phyloP scores from a whole-genome alignment of 2,888 invertebrate species.

The Synanthedon andrenaeformis region DNA sequence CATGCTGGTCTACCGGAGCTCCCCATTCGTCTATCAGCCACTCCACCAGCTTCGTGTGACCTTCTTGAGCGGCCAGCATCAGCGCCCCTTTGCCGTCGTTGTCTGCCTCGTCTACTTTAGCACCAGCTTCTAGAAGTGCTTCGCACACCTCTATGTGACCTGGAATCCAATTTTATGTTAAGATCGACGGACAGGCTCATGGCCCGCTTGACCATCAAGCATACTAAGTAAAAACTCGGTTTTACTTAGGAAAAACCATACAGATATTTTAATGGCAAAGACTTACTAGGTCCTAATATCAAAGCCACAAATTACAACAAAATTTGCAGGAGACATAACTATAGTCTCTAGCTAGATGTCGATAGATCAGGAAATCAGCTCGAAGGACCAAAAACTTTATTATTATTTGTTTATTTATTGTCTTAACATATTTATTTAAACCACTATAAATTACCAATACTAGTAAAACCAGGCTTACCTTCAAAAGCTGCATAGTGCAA shows the following conservation, averaged over 20 bases:
- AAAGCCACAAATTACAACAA: too few relatives aligned
- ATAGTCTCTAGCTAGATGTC: background rate
- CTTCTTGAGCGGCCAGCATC: constrained; percentile 91
- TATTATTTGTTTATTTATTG: too few relatives aligned
- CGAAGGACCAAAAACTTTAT: too few relatives aligned
- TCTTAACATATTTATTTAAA: too few relatives aligned
- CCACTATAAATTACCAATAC: too few relatives aligned
- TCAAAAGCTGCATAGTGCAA: constrained; percentile 96
- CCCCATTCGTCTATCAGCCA: constrained; percentile 79
- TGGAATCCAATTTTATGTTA: constrained; percentile 12
- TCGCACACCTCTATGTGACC: constrained; percentile 88
- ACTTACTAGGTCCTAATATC: too few relatives aligned
- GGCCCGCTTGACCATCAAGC: too few relatives aligned
- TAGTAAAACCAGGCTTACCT: constrained; percentile 41
- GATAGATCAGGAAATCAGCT: background rate
- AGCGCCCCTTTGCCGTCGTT: constrained; percentile 91
- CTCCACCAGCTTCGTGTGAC: constrained; percentile 74
- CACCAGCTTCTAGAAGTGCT: constrained; percentile 86
- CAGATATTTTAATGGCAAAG: too few relatives aligned
- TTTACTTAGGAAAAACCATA: background rate
- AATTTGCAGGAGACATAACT: background rate
- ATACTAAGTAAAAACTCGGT: constrained; percentile 12
- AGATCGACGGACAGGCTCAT: background rate
- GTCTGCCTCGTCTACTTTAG: constrained; percentile 88
- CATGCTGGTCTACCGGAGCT: constrained; percentile 85